phyloP scores from a whole-genome alignment of 2,888 invertebrate species.

The Linyphia triangularis region DNA sequence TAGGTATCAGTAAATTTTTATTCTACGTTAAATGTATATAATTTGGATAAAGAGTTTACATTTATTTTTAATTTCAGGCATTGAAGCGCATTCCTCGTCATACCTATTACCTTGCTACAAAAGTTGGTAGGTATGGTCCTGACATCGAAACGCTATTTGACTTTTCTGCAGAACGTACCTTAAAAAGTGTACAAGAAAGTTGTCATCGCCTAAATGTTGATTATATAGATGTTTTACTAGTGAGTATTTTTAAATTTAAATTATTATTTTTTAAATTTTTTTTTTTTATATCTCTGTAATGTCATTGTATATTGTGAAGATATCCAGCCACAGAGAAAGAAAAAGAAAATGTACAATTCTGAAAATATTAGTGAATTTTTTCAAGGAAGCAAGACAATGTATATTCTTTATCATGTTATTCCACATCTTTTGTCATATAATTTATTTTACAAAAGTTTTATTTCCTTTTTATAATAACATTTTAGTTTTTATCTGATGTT shows the following conservation, averaged over 20 bases:
- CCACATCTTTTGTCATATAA: too few relatives aligned
- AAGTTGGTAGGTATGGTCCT: constrained; percentile 90
- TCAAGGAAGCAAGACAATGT: too few relatives aligned
- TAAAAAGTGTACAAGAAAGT: constrained; percentile 87
- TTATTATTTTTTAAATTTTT: constrained; percentile 37
- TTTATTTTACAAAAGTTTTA: too few relatives aligned
- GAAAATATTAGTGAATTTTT: too few relatives aligned
- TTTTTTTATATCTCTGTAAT: too few relatives aligned
- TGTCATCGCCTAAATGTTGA: constrained; percentile 86
- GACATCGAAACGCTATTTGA: constrained; percentile 89
- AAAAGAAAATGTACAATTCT: too few relatives aligned
- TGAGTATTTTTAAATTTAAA: constrained; percentile 79
- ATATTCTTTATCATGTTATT: too few relatives aligned
- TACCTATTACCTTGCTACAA: constrained; percentile 93
- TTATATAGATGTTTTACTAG: constrained; percentile 94
- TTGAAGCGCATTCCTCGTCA: constrained; percentile 88
- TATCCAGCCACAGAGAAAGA: too few relatives aligned
- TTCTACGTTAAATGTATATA: neutral
- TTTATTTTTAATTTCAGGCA: constrained; percentile 81
- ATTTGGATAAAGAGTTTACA: neutral
- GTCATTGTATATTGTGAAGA: too few relatives aligned
- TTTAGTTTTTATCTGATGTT: too few relatives aligned
- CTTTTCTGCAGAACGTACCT: constrained; percentile 87
- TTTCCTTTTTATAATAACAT: too few relatives aligned
- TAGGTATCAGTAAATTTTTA: neutral